Conservation (phyloP, 2,113 vertebrate genomes). For the Pseudorectes ferrugineus region DNA sequence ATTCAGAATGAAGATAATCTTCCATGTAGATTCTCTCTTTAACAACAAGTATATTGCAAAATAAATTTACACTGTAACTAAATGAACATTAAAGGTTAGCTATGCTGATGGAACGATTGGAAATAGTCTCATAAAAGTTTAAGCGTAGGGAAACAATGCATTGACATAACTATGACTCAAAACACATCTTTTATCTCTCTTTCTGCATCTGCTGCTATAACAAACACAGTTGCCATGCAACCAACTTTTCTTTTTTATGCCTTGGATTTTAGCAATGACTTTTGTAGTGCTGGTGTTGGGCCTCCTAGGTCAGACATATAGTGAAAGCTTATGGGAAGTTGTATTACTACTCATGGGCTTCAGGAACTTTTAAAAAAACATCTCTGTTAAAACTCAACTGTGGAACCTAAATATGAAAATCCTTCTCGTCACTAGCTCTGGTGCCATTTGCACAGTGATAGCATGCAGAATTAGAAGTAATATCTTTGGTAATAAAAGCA, state of each 20-base stretch:
- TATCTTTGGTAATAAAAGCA: neutral
- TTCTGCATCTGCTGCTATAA: neutral
- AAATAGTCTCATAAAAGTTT: slow-evolving; percentile 24
- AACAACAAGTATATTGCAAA: neutral
- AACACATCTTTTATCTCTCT: neutral
- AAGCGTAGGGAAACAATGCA: neutral
- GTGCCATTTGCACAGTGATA: neutral
- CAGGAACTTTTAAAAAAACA: neutral
- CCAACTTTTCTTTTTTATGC: neutral
- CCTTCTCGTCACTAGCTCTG: neutral
- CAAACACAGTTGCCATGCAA: neutral
- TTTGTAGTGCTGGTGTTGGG: neutral
- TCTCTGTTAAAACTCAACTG: neutral
- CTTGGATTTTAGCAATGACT: neutral
- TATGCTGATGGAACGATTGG: neutral
- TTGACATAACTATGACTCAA: slow-evolving; percentile 10
- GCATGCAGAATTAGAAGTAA: neutral
- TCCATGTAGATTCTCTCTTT: neutral
- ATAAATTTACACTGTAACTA: neutral
- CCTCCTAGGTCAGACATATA: neutral
- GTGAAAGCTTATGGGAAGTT: neutral
- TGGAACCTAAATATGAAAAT: neutral
- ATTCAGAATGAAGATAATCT: neutral
- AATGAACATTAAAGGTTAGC: neutral
- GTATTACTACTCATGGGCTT: neutral